Evolutionary conservation across 2,113 vertebrate species (phyloP), one percentile per base, ranked within the genome.

Genomic region (Amblyopsis rosae): DNA sequence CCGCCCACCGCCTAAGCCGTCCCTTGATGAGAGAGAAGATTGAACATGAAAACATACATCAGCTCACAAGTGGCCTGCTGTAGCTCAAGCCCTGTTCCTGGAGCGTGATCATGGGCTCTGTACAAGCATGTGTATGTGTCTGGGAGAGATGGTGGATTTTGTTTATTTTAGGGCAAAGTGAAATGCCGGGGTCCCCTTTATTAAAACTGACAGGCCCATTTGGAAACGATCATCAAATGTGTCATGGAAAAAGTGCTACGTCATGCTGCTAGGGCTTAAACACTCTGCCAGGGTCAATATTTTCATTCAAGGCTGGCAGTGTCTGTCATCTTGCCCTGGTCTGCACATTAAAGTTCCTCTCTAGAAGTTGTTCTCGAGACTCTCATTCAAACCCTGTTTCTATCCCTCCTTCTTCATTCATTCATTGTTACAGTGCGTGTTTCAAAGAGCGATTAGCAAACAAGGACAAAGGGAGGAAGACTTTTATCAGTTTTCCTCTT

Each of bases 161-260:
- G 87, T 92, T 93, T 90, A 88, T 84, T 87, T 91, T 87, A 85
- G 72, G 82, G 79, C 68, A 88, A 89, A 91, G 85, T 79, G 69
- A 90, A 92, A 90, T 83, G 83, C 73, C 15, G 64, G 71, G 72
- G 75, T 85, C 76, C 59, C 81, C 85, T 86, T 83, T 88, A 90
- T 92, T 90, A 79, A 86, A 88, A 85, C 88, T 89, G 91, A 92
- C 90, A 86, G 81, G 73, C 69, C 87, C 92, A 93, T 92, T 93
- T 93, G 91, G 90, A 91, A 93, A 89, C 89, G 91, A 92, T 93
- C 92, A 89, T 90, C 85, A 85, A 84, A 87, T 85, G 84, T 92
- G 91, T 93, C 92, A 93, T 90, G 91, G 91, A 92, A 93, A 92
- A 90, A 89, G 9, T 65, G 63, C 81, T 83, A 89, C 87, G 88